A percentile compares a stretch with the other conserved stretches of the same genome.
Evolutionary conservation across 2,888 invertebrate species (phyloP).

Genomic region (Fragum fragum): DNA sequence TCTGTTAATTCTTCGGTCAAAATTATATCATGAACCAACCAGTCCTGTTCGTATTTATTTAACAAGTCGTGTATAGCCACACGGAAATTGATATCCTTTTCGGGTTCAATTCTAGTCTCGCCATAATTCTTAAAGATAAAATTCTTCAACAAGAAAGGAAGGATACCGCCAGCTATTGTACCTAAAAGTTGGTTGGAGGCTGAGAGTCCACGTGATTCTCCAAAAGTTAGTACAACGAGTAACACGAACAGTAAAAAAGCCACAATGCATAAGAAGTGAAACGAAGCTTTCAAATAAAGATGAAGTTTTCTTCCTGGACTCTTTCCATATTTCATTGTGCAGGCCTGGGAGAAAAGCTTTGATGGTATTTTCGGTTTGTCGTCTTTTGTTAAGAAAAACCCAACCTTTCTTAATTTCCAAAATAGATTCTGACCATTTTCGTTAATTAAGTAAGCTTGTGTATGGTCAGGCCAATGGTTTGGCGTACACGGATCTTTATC

Average conservation of each 20-base stretch:
- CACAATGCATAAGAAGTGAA: slow-evolving; percentile 52
- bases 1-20: no score
- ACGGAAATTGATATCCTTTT: slow-evolving; percentile 47
- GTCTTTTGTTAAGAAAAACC: slow-evolving; percentile 60
- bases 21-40: not conserved
- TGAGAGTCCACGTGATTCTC: slow-evolving; percentile 66
- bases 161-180: slow-evolving; percentile 69
- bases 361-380: slow-evolving; percentile 62
- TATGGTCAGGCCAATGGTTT: slow-evolving; percentile 46
- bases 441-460: slow-evolving; percentile 24
- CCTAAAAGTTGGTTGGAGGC: slow-evolving; percentile 66
- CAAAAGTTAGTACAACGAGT: slow-evolving; percentile 68
- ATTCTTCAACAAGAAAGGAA: slow-evolving; percentile 67
- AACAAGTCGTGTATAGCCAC: slow-evolving; percentile 54
- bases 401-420: slow-evolving; percentile 51
- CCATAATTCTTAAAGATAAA: slow-evolving; percentile 56
- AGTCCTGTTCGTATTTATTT: not conserved
- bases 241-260: slow-evolving; percentile 69
- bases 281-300: slow-evolving; percentile 52
- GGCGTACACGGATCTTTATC: slow-evolving; percentile 24
- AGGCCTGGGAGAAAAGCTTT: slow-evolving; percentile 55
- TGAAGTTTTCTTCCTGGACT: slow-evolving; percentile 60
- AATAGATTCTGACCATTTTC: slow-evolving; percentile 26
- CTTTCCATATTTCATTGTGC: slow-evolving; percentile 60
- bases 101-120: slow-evolving; percentile 37